Evolutionary conservation across 2,797 vertebrate species (phyloP).

Genomic region (Clarias platycephalus): DNA sequence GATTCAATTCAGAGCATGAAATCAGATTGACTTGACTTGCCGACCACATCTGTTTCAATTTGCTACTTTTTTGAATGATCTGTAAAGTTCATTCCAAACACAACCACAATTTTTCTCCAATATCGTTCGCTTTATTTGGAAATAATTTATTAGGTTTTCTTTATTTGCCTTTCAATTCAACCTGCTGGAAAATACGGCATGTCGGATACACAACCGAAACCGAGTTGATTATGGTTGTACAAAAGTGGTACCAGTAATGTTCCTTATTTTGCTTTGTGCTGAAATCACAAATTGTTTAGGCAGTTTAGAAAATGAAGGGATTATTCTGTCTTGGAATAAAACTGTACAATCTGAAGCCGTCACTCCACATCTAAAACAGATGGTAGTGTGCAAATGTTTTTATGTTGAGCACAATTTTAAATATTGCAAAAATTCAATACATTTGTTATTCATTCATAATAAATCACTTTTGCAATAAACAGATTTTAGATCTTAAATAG

Average conservation of each 20-base stretch:
- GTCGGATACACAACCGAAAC: not conserved
- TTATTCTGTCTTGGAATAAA: not conserved
- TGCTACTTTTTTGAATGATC: constrained; percentile 26
- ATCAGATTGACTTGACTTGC: constrained; percentile 29
- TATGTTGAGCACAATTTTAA: not conserved
- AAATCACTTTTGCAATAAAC: not conserved
- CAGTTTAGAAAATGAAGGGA: not conserved
- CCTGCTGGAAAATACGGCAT: not conserved
- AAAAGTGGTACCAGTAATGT: not conserved
- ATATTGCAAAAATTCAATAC: not conserved
- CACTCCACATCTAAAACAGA: not conserved
- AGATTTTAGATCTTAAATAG: too few relatives aligned
- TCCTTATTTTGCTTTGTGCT: not conserved
- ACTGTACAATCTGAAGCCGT: not conserved
- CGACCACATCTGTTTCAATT: constrained; percentile 22
- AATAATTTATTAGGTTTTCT: not conserved
- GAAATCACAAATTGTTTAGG: not conserved
- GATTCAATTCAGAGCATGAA: constrained; percentile 9
- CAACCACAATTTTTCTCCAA: not conserved
- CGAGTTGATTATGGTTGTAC: not conserved
- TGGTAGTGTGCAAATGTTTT: not conserved
- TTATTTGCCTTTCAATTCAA: not conserved
- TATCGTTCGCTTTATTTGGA: not conserved
- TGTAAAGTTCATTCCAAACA: not conserved
- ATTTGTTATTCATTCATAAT: too few relatives aligned